Conservation (phyloP, 2,888 invertebrate genomes). For the Cremastinae sp. region DNA sequence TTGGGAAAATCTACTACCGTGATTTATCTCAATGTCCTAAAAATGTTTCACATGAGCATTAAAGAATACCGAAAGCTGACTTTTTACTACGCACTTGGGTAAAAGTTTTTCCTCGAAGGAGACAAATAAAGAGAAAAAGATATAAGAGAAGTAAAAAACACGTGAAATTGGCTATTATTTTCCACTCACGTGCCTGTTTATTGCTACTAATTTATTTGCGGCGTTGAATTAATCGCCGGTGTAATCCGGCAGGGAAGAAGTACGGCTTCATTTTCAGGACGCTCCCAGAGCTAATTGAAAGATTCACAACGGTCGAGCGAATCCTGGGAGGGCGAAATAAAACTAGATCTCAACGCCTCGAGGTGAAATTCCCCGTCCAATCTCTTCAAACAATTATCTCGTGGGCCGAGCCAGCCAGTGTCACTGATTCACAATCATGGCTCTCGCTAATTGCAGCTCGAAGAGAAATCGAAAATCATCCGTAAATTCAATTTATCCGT, state of each 20-base stretch:
- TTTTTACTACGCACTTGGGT: too few relatives aligned
- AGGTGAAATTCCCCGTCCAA: conserved; percentile 15
- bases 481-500: too few relatives aligned
- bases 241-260: conserved; percentile 5
- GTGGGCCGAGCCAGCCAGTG: neutral
- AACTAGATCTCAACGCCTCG: conserved; percentile 9
- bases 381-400: conserved; percentile 26
- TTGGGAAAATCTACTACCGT: too few relatives aligned
- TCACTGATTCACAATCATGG: conserved; percentile 9
- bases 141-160: too few relatives aligned
- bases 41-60: too few relatives aligned
- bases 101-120: neutral
- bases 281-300: conserved; percentile 13
- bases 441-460: conserved; percentile 4
- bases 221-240: conserved; percentile 1
- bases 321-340: neutral
- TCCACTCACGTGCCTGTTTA: neutral
- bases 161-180: too few relatives aligned
- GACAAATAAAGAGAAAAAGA: too few relatives aligned
- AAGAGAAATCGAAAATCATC: too few relatives aligned
- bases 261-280: neutral
- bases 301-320: neutral
- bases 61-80: too few relatives aligned
- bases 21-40: too few relatives aligned
- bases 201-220: neutral